Conservation (phyloP, 2,113 vertebrate genomes). For the Cyanistes caeruleus region DNA sequence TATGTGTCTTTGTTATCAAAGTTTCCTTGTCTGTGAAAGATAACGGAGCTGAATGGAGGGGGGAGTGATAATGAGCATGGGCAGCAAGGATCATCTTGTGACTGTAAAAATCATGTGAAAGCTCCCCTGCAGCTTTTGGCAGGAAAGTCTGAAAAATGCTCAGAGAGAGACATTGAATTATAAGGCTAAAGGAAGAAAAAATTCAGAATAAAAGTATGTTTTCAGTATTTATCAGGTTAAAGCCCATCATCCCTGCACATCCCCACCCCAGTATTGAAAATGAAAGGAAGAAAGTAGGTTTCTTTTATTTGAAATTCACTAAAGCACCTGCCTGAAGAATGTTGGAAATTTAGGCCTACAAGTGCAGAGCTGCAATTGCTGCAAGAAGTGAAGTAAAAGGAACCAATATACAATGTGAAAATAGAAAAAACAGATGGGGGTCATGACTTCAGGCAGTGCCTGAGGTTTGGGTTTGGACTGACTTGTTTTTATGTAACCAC, state of each 20-base stretch:
- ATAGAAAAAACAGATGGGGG: not conserved
- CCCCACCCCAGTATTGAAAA: not conserved
- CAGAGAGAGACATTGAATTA: not conserved
- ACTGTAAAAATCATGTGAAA: not conserved
- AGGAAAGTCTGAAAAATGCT: not conserved
- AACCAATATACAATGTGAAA: not conserved
- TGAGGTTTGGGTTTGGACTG: not conserved
- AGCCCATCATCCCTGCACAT: fast-evolving
- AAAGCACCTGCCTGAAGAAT: not conserved
- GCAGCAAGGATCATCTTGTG: not conserved
- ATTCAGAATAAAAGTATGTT: not conserved
- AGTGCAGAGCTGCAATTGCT: not conserved
- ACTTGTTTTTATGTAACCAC: not conserved
- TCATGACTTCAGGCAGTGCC: fast-evolving
- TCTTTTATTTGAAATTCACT: not conserved
- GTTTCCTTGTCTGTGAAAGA: not conserved
- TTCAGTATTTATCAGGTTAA: not conserved
- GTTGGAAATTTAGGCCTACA: not conserved
- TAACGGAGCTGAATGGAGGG: fast-evolving
- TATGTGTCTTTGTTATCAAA: not conserved
- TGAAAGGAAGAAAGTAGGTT: not conserved
- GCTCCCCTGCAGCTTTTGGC: not conserved
- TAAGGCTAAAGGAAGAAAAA: not conserved
- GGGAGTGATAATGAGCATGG: not conserved
- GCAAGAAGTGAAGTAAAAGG: not conserved